These are phyloP conservation scores for Acestrorhynchus altus DNA, from an alignment of 2,797 vertebrate genomes.

Conservation along the genomic window DNA sequence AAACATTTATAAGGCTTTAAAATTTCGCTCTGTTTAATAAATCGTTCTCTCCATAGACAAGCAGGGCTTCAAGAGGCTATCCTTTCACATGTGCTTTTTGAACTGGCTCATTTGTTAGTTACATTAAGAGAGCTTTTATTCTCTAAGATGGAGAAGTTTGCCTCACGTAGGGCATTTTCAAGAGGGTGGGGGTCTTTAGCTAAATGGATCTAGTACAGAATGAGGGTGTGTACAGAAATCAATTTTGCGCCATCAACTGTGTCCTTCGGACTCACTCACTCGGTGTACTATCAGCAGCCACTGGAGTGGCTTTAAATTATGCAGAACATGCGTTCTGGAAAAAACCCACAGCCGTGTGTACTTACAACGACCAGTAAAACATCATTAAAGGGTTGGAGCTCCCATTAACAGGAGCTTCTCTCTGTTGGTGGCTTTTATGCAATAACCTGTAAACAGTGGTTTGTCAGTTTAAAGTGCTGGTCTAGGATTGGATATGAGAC, in stretches of 20 bases:
- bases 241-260: constrained; percentile 29
- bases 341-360: not conserved
- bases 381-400: not conserved
- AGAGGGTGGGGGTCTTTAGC: constrained; percentile 35
- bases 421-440: not conserved
- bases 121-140: not conserved
- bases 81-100: not conserved
- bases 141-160: not conserved
- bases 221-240: constrained; percentile 16
- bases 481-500: not conserved
- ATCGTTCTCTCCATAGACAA: too few species aligned
- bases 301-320: constrained; percentile 37
- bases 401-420: not conserved
- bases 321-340: constrained; percentile 13
- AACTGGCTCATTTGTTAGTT: not conserved
- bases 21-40: too few species aligned
- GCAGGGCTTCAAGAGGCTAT: not conserved
- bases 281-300: constrained; percentile 14
- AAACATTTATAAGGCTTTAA: too few species aligned
- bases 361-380: constrained; percentile 3
- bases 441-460: too few species aligned
- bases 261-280: constrained; percentile 1
- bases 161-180: not conserved
- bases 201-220: not conserved
- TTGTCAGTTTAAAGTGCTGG: not conserved